phyloP scores from a whole-genome alignment of 2,888 invertebrate species.

The Orgyia antiqua region DNA sequence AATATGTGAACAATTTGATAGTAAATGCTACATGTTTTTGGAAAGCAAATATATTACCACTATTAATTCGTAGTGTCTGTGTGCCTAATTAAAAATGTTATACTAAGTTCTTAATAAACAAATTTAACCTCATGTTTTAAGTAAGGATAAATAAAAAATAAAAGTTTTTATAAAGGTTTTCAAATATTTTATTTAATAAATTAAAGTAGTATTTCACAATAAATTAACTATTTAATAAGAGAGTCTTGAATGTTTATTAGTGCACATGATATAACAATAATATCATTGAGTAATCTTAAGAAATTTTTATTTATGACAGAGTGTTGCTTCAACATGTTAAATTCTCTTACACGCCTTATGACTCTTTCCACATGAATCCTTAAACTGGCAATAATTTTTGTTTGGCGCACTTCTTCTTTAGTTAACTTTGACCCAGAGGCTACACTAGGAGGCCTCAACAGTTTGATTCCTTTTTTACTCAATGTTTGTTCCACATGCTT shows the following conservation, averaged over 20 bases:
- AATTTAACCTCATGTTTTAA: too few species aligned
- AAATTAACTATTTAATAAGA: not conserved
- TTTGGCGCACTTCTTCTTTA: not conserved
- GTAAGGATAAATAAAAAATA: too few species aligned
- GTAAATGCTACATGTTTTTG: not conserved
- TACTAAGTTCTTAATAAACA: too few species aligned
- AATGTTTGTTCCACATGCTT: slow-evolving; percentile 5
- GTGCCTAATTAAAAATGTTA: too few species aligned
- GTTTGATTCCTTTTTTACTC: not conserved
- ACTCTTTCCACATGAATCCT: too few species aligned
- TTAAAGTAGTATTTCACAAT: not conserved
- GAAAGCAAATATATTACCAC: not conserved
- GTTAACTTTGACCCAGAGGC: not conserved
- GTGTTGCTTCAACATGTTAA: slow-evolving; percentile 7
- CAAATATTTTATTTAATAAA: too few species aligned
- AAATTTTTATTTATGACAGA: too few species aligned
- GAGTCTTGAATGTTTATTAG: slow-evolving; percentile 6
- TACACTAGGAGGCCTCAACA: slow-evolving; percentile 9
- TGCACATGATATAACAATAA: slow-evolving; percentile 18
- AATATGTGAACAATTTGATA: not conserved
- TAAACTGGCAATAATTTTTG: not conserved
- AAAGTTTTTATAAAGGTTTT: too few species aligned
- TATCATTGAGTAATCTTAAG: too few species aligned
- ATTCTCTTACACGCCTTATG: slow-evolving; percentile 6
- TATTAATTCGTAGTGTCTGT: too few species aligned